Evolutionary conservation across 2,797 vertebrate genomes (phyloP).

Genomic region (Tarsius wallacei): DNA sequence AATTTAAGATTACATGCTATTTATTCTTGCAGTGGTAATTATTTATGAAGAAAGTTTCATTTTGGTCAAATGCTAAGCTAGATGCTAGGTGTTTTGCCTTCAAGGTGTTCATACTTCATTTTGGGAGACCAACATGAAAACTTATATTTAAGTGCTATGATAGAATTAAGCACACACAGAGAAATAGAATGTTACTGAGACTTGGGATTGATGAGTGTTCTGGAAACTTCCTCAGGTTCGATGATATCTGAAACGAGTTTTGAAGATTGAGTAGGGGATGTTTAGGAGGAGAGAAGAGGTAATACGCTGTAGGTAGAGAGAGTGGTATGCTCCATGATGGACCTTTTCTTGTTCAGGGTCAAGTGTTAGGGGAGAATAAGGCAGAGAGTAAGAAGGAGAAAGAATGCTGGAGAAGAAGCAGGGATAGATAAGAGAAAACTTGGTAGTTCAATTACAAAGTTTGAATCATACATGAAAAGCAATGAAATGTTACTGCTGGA

Average conservation of each 20-base stretch:
- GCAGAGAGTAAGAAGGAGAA: not conserved
- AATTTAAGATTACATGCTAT: not conserved
- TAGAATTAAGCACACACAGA: constrained; percentile 42
- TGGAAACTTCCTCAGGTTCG: constrained; percentile 8
- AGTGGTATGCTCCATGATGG: not conserved
- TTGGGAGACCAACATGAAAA: constrained; percentile 17
- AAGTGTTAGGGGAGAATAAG: not conserved
- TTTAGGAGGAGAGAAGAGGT: not conserved
- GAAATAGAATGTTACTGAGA: constrained; percentile 26
- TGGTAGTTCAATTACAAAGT: not conserved
- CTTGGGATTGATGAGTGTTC: not conserved
- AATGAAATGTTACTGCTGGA: not conserved
- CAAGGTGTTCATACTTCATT: constrained; percentile 29
- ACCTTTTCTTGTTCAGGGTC: not conserved
- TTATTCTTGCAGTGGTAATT: constrained; percentile 30
- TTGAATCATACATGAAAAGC: not conserved
- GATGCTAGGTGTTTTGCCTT: constrained; percentile 18
- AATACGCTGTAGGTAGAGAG: not conserved
- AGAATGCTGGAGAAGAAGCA: constrained; percentile 18
- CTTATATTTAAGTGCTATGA: not conserved
- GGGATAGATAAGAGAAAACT: constrained; percentile 10
- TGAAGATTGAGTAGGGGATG: constrained; percentile 10
- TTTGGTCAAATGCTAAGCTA: constrained; percentile 8
- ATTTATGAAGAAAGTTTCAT: constrained; percentile 19
- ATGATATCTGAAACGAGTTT: not conserved